Evolutionary conservation across 2,888 invertebrate species (phyloP).

Genomic region (Unio delphinus): DNA sequence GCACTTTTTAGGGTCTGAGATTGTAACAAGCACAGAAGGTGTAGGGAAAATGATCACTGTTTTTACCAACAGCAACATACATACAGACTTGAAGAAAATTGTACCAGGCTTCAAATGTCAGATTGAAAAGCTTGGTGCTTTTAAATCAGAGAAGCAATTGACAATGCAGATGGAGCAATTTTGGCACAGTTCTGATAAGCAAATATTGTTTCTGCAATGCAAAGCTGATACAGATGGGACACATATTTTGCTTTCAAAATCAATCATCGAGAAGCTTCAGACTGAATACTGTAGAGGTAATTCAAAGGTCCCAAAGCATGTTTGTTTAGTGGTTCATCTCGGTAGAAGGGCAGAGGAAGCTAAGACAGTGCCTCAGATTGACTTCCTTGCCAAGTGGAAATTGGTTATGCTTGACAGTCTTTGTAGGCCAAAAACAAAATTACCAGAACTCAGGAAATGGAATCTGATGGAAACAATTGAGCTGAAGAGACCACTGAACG

Average conservation of each 20-base stretch:
- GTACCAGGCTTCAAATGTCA: conserved; percentile 5
- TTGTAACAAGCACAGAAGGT: no score
- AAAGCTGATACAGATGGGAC: conserved; percentile 31
- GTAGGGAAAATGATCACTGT: conserved; percentile 16
- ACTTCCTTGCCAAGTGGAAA: conserved; percentile 41
- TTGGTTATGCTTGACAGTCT: conserved; percentile 34
- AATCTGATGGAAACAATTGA: conserved; percentile 22
- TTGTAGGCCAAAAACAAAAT: conserved; percentile 13
- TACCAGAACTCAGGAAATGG: conserved; percentile 15
- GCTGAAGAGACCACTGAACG: conserved; percentile 16
- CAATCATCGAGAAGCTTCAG: conserved; percentile 25
- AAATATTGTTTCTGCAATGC: conserved; percentile 37
- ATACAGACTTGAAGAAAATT: conserved; percentile 13
- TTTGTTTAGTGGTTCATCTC: conserved; percentile 24
- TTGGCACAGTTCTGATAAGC: conserved; percentile 22
- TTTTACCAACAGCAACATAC: conserved; percentile 42
- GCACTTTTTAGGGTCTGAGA: conserved; percentile 7
- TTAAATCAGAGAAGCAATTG: conserved; percentile 47
- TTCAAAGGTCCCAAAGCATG: conserved; percentile 9
- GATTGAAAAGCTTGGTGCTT: conserved; percentile 40
- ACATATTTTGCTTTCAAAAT: conserved; percentile 39
- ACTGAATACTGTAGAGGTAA: conserved; percentile 4
- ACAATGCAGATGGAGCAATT: conserved; percentile 24
- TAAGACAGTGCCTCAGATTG: conserved; percentile 11
- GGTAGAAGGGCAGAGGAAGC: conserved; percentile 11